A percentile compares a stretch with the other conserved stretches of the same genome.
Evolutionary conservation across 1,140 invertebrate species (phyloP).

Genomic region (Phocides pigmalion): DNA sequence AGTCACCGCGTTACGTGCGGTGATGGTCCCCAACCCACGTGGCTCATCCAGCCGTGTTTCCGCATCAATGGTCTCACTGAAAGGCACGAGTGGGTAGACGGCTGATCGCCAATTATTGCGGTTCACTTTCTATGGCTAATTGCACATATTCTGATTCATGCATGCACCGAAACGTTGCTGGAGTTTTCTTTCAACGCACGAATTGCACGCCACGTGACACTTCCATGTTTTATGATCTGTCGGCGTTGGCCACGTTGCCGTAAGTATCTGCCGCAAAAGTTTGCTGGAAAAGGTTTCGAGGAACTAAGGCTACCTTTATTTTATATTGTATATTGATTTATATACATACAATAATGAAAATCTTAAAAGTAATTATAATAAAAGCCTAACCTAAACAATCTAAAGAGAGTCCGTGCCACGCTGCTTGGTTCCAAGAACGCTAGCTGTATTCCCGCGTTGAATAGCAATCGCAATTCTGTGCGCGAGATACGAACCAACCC

Average conservation of each 20-base stretch:
- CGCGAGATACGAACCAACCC: too few relatives aligned
- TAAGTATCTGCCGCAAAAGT: too few relatives aligned
- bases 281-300: too few relatives aligned
- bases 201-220: slow-evolving; percentile 26
- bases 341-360: too few relatives aligned
- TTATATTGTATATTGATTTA: too few relatives aligned
- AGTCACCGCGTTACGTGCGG: neutral
- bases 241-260: neutral
- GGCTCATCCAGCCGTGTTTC: slow-evolving; percentile 60
- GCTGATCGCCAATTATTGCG: slow-evolving; percentile 66
- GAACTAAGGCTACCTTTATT: too few relatives aligned
- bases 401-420: too few relatives aligned
- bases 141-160: slow-evolving; percentile 58
- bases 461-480: too few relatives aligned
- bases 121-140: slow-evolving; percentile 71
- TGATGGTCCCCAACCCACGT: slow-evolving; percentile 38
- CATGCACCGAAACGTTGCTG: slow-evolving; percentile 24
- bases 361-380: too few relatives aligned
- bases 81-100: slow-evolving; percentile 59
- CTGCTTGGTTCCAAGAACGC: too few relatives aligned
- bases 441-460: too few relatives aligned
- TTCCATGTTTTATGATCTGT: slow-evolving; percentile 17
- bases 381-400: too few relatives aligned
- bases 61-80: slow-evolving; percentile 50
- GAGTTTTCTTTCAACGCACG: slow-evolving; percentile 8